Evolutionary conservation across 2,888 invertebrate genomes (phyloP), one percentile per base, ranked within the genome.

Genomic region (Thecocarcelia acutangulata): DNA sequence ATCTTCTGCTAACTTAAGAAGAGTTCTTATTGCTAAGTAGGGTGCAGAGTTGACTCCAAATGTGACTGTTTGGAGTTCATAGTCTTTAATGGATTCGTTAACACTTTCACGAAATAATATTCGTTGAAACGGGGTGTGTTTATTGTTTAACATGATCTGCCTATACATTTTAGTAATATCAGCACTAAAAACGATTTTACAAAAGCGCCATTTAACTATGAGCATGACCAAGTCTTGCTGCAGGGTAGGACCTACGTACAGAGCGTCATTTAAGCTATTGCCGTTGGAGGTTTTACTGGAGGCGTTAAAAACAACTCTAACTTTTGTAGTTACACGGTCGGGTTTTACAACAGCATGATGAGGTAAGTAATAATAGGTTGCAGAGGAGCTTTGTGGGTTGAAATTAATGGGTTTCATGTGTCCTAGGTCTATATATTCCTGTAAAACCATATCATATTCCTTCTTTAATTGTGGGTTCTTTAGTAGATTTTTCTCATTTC

Each of bases 101-200:
- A 2, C 46, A 15, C 46, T 46, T 46, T 46, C 28, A 15, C 33
- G 33, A 15, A 54, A 54, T 15, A 54, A 15, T 9, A 54, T 74
- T 2, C 44, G n/a, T 33, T 74, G 64, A 37, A 44, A 74, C 4
- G 52, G 52, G 11, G 28, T 21, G 37, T 73, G 28, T 12, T 12
- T 61, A 8, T 21, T 12, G 17, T 63, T 61, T 21, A 73, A 4
- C 28, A 61, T n/a, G 12, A 73, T 73, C 15, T 73, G 44, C n/a
- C 64, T 24, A 19, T 63, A 74, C 74, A 74, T 74, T 40, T 74
- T 74, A 24, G 42, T 48, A 15, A 75, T 75, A 17, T 75, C 64
- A 6, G 56, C 58, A 12, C 66, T 48, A 46, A 48, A 66, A 11
- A 75, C 66, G 4, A 58, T 46, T 15, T 46, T 46, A 8, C 15